phyloP scores from a whole-genome alignment of 1,140 invertebrate species.

The Agrilus planipennis region DNA sequence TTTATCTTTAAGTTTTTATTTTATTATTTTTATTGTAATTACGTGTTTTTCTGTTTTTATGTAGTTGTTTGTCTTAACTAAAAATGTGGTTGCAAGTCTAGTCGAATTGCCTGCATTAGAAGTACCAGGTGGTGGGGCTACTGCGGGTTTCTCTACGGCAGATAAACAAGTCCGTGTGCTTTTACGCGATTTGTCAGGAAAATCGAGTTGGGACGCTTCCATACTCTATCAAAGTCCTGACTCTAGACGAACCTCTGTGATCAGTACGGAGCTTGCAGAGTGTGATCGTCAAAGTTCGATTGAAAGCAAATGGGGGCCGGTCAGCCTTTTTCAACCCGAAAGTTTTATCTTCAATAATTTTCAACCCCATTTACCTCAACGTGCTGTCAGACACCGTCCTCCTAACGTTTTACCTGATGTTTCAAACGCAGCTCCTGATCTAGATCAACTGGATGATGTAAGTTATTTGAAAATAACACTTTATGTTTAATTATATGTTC shows the following conservation, averaged over 20 bases:
- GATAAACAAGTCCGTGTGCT: constrained; percentile 72
- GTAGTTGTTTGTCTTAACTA: constrained; percentile 78
- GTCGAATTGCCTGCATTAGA: constrained; percentile 85
- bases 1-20: not conserved
- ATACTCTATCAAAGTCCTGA: constrained; percentile 68
- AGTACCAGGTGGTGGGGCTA: constrained; percentile 72
- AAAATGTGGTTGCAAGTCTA: constrained; percentile 74
- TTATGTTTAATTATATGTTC: constrained; percentile 9
- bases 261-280: not conserved
- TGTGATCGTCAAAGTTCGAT: not conserved
- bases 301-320: constrained; percentile 15
- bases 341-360: constrained; percentile 26
- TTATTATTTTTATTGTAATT: not conserved
- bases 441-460: constrained; percentile 90
- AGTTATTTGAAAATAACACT: constrained; percentile 24
- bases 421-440: constrained; percentile 71
- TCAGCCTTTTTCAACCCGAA: constrained; percentile 27
- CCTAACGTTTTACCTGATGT: constrained; percentile 66
- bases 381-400: constrained; percentile 56
- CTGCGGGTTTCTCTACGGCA: constrained; percentile 52
- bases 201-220: constrained; percentile 91
- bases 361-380: constrained; percentile 41
- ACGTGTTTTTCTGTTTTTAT: constrained; percentile 32
- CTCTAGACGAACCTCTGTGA: not conserved
- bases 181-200: constrained; percentile 87